These are phyloP conservation scores for Drosophila leontia DNA, from an alignment of 1,140 invertebrate genomes.

Conservation along the genomic window DNA sequence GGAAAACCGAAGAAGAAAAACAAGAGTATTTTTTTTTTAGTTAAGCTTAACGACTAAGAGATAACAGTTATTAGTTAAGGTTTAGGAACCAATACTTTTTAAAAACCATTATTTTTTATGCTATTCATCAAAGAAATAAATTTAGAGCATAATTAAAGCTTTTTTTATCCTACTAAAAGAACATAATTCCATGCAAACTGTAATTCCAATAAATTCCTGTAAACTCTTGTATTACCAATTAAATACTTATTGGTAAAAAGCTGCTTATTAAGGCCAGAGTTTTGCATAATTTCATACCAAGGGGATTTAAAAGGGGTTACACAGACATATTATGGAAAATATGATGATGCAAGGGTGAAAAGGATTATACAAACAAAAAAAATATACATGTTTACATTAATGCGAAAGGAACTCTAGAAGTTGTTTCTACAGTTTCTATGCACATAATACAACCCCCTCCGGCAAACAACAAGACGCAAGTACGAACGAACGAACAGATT, in stretches of 20 bases:
- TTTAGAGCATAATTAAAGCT: background rate
- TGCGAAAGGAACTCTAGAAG: background rate
- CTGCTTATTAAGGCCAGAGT: background rate
- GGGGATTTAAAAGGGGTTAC: background rate
- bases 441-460: conserved; percentile 23
- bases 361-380: background rate
- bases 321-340: conserved; percentile 4
- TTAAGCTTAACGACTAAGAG: conserved; percentile 8
- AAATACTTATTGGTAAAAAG: background rate
- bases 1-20: conserved; percentile 20
- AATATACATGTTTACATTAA: conserved; percentile 13
- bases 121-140: background rate
- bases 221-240: background rate
- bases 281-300: background rate
- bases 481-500: conserved; percentile 47
- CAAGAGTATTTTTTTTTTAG: conserved; percentile 9
- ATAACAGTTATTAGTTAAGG: background rate
- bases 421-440: conserved; percentile 20
- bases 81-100: too few relatives aligned
- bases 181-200: too few relatives aligned
- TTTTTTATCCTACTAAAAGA: too few relatives aligned
- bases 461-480: conserved; percentile 17
- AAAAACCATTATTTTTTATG: background rate
- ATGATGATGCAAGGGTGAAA: conserved; percentile 12
- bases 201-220: background rate